These are phyloP conservation scores for Drosophila monieri DNA, from an alignment of 2,888 invertebrate species.

Conservation along the genomic window DNA sequence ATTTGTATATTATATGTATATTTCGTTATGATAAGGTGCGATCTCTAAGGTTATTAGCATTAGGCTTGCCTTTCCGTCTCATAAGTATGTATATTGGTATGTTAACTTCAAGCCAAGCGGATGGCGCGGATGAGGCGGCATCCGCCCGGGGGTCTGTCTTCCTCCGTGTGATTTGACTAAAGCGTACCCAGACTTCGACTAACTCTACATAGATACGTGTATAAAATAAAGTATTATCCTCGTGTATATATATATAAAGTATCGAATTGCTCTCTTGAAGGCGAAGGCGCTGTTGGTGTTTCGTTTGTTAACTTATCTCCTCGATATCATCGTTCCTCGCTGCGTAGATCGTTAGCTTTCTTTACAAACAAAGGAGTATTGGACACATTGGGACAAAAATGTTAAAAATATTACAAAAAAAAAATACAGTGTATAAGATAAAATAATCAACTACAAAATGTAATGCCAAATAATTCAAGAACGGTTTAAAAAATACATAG, in stretches of 20 bases:
- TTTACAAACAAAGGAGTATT: constrained; percentile 36
- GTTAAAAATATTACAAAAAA: constrained; percentile 35
- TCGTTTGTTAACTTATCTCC: constrained; percentile 23
- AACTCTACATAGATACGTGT: constrained; percentile 33
- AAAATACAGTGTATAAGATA: constrained; percentile 37
- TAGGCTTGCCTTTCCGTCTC: constrained; percentile 43
- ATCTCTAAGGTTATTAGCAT: constrained; percentile 5
- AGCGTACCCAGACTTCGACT: constrained; percentile 41
- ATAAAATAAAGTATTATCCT: constrained; percentile 41
- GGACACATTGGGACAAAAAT: constrained; percentile 27
- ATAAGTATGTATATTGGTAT: constrained; percentile 51
- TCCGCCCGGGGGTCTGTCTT: constrained; percentile 12
- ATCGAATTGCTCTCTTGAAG: constrained; percentile 57
- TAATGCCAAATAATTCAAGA: constrained; percentile 7
- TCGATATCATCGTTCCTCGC: constrained; percentile 5
- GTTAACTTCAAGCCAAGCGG: constrained; percentile 56
- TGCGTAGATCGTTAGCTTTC: constrained; percentile 4
- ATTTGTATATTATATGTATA: constrained; percentile 18
- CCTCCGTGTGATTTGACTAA: constrained; percentile 49
- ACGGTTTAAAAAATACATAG: constrained; percentile 11
- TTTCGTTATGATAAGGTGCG: constrained; percentile 15
- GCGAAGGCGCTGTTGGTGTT: constrained; percentile 73
- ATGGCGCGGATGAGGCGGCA: constrained; percentile 16
- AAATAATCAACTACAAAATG: constrained; percentile 20
- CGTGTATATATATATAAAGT: constrained; percentile 46